Base-by-base conservation (phyloP, 1,140 invertebrate species). In the Tetramorium parvispinum region DNA sequence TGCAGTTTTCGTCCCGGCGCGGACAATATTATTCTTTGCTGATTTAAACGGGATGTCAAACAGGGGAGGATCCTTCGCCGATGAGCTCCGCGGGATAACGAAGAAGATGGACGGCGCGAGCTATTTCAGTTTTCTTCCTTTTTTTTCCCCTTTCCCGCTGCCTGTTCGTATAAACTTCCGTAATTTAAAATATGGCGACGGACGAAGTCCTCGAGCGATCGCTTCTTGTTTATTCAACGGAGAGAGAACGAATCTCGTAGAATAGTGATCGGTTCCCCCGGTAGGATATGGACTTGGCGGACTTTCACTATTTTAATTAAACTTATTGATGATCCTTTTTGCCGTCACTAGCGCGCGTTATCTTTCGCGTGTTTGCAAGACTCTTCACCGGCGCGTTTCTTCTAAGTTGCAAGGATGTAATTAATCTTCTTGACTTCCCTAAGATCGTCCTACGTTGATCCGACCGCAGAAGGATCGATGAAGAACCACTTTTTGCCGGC, bases 301-400 rank as follows among this genome's bases (percentile, higher is more conserved):
- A 81, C 79, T 83, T 75, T 83, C 24, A 57, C 79, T 75, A 73
- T 83, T 83, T 83, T 83, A 83, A 83, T 83, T 83, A 83, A 83
- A 83, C 79, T 83, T 73, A 83, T 83, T 59, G 68, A 73, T 24
- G 66, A 70, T 73, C 32, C 68, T 73, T 83, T 83, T 82, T 73
- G 40, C 40, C 24, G 40, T 32, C 40, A 27, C 24, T 16, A 37
- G 53, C 11, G 24, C 27, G 53, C 66, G 68, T 83, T 83, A 73
- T 83, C 68, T 70, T 11, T 59, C 68, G 40, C 68, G 57, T 43
- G 68, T 83, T 83, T 59, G 51, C 79, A 73, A 71, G 32, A 83
- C 53, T 75, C 68, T 59, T 61, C 51, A 43, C 8, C 43, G 53
- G 16, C 78, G 66, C 51, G 40, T 83, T 83, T 83, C 68, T 61